Base-by-base conservation (phyloP, 2,888 invertebrate genomes). In the Eupelmus urozonus region DNA sequence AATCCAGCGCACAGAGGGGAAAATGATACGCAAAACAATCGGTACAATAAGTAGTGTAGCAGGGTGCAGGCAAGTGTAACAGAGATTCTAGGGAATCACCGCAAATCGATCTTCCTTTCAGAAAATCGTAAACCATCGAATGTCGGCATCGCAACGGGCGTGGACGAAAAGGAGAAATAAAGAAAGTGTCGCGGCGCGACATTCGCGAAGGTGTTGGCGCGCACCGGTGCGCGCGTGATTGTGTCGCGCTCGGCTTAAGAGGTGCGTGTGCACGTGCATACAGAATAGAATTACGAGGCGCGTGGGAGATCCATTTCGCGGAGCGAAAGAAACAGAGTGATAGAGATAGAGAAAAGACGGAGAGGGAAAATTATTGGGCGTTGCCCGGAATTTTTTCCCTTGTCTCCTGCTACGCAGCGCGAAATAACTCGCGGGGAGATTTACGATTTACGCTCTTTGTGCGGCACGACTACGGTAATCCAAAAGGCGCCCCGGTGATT, bases 241-340 rank as follows among this genome's bases (percentile, higher is more conserved):
- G 55, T 34, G 25, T 34, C 51, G 23, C 62, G 53, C 49, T 25
- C 18, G 34, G 16, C 25, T 51, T 49, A n/a, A n/a, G n/a, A n/a
- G n/a, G 16, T n/a, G 34, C 49, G 45, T 29, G 45, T 57, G 49
- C 25, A 20, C 18, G 27, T 23, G 25, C n/a, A 59, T 23, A 40
- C 18, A 60, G 66, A 59, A 60, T 67, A 53, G n/a, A 66, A 49
- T 45, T 27, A 29, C 29, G 27, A 69, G 59, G 23, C 45, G 73
- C 74, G 79, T 75, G 71, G 75, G 79, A 75, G 75, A 75, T 75
- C 59, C 66, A 45, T 75, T 70, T 53, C 51, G 53, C 59, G 25
- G 73, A 69, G 45, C 66, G 25, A 45, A 27, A 63, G 51, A 57
- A 18, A 59, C 23, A 45, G 25, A 55, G 34, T 1, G 18, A 57